Evolutionary conservation across 2,888 invertebrate species (phyloP), one percentile per base, ranked within the genome.

Genomic region (Cosmopolites sordidus): DNA sequence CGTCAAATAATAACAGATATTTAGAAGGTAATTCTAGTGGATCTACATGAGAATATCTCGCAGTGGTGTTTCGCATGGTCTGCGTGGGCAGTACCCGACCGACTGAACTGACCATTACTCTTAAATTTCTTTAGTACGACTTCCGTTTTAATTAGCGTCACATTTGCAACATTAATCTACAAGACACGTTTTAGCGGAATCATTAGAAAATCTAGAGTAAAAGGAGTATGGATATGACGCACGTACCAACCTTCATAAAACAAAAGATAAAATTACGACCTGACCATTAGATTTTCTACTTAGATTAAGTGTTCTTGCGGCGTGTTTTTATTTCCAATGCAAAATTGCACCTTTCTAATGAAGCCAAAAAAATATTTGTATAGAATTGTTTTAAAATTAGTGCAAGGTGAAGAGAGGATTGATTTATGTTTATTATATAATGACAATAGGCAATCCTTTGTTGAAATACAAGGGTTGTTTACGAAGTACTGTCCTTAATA

Each of bases 1-100:
- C 64, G 61, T 58, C 54, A 51, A 58, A 54, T 68, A 69, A 69
- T 69, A 67, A 69, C 67, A 68, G 66, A 63, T 58, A 66, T 68
- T 69, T 67, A 67, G 63, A 65, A 64, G 52, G 62, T 65, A 68
- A 69, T 68, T 68, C 65, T 51, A 65, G 64, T 63, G 62, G 64
- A 67, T 12, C 33, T 11, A 70, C 72, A 71, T 73, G 73, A 71
- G 72, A 73, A 73, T 69, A 69, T 67, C 67, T 67, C 64, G 66
- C 66, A 63, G 66, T 67, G 62, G 63, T 64, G 70, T 71, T 71
- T 73, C 73, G 72, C 73, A 73, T 73, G 70, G 69, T 57, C 66
- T 67, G 69, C 68, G 69, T 69, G 69, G 71, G 70, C 64, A 63
- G 70, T 59, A 65, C 56, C 42, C 33, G 33, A 33, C 33, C 5